Percentiles rank a stretch among this genome's conserved stretches.
phyloP scores from a whole-genome alignment of 2,888 invertebrate genomes.

The Spodoptera littoralis region DNA sequence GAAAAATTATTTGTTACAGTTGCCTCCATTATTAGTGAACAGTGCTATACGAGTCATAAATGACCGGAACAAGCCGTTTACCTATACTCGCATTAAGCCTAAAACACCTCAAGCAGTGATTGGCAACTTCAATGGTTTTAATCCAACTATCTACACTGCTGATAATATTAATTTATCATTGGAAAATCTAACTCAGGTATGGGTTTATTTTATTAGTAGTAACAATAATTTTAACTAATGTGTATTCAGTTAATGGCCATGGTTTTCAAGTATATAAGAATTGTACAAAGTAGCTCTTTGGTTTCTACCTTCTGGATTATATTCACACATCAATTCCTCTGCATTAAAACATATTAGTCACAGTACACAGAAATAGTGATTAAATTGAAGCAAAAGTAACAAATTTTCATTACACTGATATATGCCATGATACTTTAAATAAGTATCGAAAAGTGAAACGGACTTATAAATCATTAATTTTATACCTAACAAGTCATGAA shows the following conservation, averaged over 20 bases:
- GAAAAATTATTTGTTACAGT: conserved; percentile 54
- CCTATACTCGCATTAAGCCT: conserved; percentile 65
- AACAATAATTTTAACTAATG: no score
- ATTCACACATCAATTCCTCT: no score
- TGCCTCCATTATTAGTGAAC: conserved; percentile 57
- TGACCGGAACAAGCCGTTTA: conserved; percentile 59
- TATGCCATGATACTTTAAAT: no score
- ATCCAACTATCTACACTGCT: conserved; percentile 52
- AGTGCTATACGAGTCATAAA: conserved; percentile 62
- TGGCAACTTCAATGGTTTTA: conserved; percentile 72
- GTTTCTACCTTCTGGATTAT: no score
- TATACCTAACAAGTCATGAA: conserved; percentile 1
- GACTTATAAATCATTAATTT: background rate
- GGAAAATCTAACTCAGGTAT: conserved; percentile 84
- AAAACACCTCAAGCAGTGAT: conserved; percentile 54
- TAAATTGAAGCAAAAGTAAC: no score
- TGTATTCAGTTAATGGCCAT: no score
- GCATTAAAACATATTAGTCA: no score
- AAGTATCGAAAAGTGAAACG: no score
- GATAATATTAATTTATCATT: conserved; percentile 85
- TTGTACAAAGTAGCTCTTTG: no score
- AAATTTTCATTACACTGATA: background rate
- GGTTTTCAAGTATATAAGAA: no score
- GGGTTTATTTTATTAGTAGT: no score
- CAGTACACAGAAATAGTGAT: no score